A percentile compares a stretch with the other conserved stretches of the same genome.
Conservation (phyloP, 1,140 invertebrate species). For the Drosophila azteca region DNA sequence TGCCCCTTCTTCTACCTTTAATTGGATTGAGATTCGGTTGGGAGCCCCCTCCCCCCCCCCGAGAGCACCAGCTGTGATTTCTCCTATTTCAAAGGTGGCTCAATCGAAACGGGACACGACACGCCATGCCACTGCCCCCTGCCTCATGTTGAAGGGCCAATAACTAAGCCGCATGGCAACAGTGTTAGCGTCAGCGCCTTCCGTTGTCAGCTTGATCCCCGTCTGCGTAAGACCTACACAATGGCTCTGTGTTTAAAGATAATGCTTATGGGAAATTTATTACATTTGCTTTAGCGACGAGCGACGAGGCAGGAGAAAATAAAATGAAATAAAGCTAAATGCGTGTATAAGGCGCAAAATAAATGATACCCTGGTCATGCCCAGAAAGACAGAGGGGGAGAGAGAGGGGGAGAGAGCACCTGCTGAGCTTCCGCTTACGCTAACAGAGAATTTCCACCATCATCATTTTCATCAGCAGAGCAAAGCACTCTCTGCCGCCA, state of each 20-base stretch:
- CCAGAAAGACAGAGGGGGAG: slow-evolving; percentile 4
- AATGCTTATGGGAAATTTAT: slow-evolving; percentile 73
- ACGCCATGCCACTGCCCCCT: neutral
- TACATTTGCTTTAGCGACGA: slow-evolving; percentile 51
- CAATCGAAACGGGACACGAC: slow-evolving; percentile 32
- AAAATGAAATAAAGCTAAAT: slow-evolving; percentile 60
- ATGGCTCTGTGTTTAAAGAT: slow-evolving; percentile 59
- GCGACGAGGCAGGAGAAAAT: slow-evolving; percentile 16
- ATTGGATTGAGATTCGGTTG: slow-evolving; percentile 48
- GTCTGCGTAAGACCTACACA: slow-evolving; percentile 15
- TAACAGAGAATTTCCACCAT: slow-evolving; percentile 34
- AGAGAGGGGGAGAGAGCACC: slow-evolving; percentile 12
- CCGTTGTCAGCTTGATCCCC: slow-evolving; percentile 36
- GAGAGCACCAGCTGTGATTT: slow-evolving; percentile 14
- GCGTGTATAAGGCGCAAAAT: slow-evolving; percentile 63
- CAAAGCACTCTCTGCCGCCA: neutral
- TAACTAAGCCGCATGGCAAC: slow-evolving; percentile 36
- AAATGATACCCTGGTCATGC: slow-evolving; percentile 50
- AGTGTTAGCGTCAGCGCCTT: slow-evolving; percentile 1
- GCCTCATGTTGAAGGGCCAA: slow-evolving; percentile 29
- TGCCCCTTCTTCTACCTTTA: slow-evolving; percentile 12
- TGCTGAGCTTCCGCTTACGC: slow-evolving; percentile 35
- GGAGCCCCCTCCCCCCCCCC: too few relatives aligned
- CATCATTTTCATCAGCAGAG: slow-evolving; percentile 41
- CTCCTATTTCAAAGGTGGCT: slow-evolving; percentile 19